Evolutionary conservation across 2,888 invertebrate species (phyloP), one percentile per base, ranked within the genome.

Genomic region (Hyles lineata): DNA sequence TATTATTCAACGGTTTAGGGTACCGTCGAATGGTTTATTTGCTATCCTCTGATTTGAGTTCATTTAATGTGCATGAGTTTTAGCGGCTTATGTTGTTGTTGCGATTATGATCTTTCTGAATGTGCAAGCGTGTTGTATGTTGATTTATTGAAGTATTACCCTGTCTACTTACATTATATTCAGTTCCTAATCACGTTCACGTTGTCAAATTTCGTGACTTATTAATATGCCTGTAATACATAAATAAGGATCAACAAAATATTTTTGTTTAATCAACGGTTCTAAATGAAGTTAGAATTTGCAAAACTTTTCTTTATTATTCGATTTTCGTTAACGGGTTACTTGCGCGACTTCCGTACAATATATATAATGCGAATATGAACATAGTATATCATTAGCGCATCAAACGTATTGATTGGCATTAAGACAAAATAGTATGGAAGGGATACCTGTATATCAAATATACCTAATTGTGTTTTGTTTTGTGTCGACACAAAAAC

Each of bases 1-100:
- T 79, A 80, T 77, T 77, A 83, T 82, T 80, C 80, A 75, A 73
- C 71, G 78, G 76, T 80, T 79, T 78, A 77, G 76, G 79, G 80
- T 83, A 80, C 78, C 17, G 23, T 43, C 35, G 63, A 63, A 63
- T 32, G 21, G 11, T 63, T 63, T 43, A 43, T 63, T 63, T 63
- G 25, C 60, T 60, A 60, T 60, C 25, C 25, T 11, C 21, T 25
- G 63, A 11, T n/a, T 35, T 67, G 21, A 21, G 3, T 50, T 11
- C 35, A 43, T 25, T 50, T 6, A n/a, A 43, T 23, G 11, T 17
- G 21, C 21, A 43, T 23, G 63, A 23, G n/a, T 67, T 55, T 67
- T 67, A 67, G 62, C 62, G 62, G 11, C n/a, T 9, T 35, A 15
- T n/a, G 63, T 63, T 63, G 35, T 63, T 21, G 35, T 21, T 35